phyloP scores from a whole-genome alignment of 2,888 invertebrate species.

The Amblyjoppa proteus region DNA sequence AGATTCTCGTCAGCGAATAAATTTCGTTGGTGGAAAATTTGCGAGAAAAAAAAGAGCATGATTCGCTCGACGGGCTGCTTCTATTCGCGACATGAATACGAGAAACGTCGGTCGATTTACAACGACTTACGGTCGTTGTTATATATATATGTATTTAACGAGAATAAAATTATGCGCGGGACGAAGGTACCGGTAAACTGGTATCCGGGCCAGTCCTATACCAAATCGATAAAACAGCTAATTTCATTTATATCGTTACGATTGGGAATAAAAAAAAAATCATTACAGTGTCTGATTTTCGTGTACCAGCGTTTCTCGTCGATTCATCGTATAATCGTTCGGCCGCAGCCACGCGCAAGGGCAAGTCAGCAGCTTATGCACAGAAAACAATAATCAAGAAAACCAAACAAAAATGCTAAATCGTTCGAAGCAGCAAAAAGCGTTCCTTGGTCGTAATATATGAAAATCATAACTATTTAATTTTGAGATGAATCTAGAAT shows the following conservation, averaged over 20 bases:
- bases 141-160: conserved; percentile 8
- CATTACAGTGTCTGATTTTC: neutral
- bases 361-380: conserved; percentile 53
- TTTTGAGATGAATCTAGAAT: conserved; percentile 31
- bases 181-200: conserved; percentile 47
- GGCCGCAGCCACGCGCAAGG: conserved; percentile 22
- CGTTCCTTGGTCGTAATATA: conserved; percentile 45
- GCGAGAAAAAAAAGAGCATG: conserved; percentile 24
- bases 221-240: conserved; percentile 1
- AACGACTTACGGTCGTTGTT: neutral
- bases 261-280: conserved; percentile 11
- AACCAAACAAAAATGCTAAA: conserved; percentile 38
- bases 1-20: conserved; percentile 88
- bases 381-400: conserved; percentile 6
- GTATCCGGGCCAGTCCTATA: neutral
- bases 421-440: conserved; percentile 29
- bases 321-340: conserved; percentile 39
- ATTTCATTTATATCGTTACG: conserved; percentile 10
- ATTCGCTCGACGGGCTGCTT: conserved; percentile 41
- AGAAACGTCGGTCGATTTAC: conserved; percentile 9
- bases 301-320: conserved; percentile 9
- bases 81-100: conserved; percentile 52
- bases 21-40: neutral
- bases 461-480: conserved; percentile 46
- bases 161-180: conserved; percentile 1